Conservation (phyloP, 2,888 invertebrate species). For the Idaea biselata region DNA sequence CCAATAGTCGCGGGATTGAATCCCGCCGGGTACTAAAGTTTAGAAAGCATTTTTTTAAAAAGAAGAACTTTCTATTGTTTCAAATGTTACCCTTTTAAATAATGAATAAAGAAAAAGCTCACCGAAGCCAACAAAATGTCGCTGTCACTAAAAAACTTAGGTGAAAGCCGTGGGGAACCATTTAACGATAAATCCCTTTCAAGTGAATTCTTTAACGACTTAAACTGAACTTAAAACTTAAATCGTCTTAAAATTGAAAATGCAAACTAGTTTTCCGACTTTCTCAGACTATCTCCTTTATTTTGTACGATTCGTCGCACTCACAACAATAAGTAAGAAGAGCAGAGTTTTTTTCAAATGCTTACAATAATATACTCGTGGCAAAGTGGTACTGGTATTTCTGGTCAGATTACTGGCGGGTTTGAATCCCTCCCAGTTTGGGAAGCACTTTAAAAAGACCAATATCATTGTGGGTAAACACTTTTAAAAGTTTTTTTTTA, state of each 20-base stretch:
- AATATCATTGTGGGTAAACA: too few relatives aligned
- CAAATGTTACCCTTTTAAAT: too few relatives aligned
- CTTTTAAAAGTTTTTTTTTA: too few relatives aligned
- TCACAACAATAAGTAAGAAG: slow-evolving; percentile 19
- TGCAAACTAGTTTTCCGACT: slow-evolving; percentile 64
- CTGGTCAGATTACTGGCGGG: too few relatives aligned
- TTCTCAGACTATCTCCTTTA: slow-evolving; percentile 39
- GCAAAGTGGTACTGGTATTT: too few relatives aligned
- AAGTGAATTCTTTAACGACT: slow-evolving; percentile 58
- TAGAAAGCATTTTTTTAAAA: too few relatives aligned
- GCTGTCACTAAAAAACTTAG: slow-evolving; percentile 25
- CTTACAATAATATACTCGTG: too few relatives aligned
- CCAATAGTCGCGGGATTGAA: too few relatives aligned
- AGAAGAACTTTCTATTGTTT: too few relatives aligned
- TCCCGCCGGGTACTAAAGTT: too few relatives aligned
- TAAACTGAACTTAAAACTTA: slow-evolving; percentile 66
- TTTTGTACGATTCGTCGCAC: slow-evolving; percentile 37
- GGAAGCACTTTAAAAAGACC: too few relatives aligned
- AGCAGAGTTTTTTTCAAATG: not conserved
- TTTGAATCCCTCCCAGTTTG: too few relatives aligned
- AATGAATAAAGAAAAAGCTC: not conserved
- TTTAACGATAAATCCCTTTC: slow-evolving; percentile 55
- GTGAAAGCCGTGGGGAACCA: slow-evolving; percentile 36
- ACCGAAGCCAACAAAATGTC: not conserved
- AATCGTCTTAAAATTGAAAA: slow-evolving; percentile 75